A percentile compares a stretch with the other conserved stretches of the same genome.
These are phyloP conservation scores for Drusus annulatus DNA, from an alignment of 1,140 invertebrate genomes.

Conservation along the genomic window DNA sequence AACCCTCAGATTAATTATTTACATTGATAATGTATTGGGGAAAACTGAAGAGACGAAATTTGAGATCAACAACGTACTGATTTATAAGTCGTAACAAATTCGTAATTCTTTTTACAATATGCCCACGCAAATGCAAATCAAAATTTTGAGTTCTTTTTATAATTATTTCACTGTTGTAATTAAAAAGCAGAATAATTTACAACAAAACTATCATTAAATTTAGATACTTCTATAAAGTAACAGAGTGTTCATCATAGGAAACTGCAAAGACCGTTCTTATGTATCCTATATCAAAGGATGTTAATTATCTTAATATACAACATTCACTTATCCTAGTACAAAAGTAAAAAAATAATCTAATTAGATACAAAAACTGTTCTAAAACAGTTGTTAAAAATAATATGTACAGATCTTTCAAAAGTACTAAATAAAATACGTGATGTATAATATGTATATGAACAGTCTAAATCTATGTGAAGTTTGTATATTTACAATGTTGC, in stretches of 20 bases:
- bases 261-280: neutral
- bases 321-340: neutral
- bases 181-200: neutral
- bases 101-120: no score
- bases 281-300: neutral
- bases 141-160: no score
- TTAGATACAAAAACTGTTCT: neutral
- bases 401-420: neutral
- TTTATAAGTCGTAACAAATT: no score
- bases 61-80: no score
- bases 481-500: constrained; percentile 9
- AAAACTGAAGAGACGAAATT: no score
- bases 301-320: neutral
- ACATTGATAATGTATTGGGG: no score
- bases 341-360: constrained; percentile 1
- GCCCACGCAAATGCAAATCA: no score
- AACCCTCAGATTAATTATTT: no score
- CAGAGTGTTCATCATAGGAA: neutral
- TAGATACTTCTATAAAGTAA: neutral
- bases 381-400: neutral
- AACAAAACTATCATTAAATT: no score
- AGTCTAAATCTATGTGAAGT: neutral
- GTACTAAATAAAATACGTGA: neutral
- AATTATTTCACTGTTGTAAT: no score
- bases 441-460: constrained; percentile 9